Base-by-base conservation (phyloP, 2,113 vertebrate genomes). In the Toxostoma redivivum region DNA sequence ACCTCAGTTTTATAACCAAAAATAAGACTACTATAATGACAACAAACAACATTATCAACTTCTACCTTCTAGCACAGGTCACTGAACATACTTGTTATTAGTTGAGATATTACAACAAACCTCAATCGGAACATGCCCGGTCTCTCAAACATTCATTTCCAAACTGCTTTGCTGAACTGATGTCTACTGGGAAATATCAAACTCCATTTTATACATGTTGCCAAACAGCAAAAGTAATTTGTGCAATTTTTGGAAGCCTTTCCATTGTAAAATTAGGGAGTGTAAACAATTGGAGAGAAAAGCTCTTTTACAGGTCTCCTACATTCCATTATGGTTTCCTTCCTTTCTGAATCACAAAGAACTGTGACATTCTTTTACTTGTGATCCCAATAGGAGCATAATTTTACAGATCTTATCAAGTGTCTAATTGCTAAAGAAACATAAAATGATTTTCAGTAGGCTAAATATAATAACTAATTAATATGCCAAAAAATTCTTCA, bases 91-190 rank as follows among this genome's bases (percentile, higher is more conserved):
- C 5, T 42, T 53, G 19, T n/a, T 69, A 50, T 12, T 77, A 61
- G 30, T 5, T 45, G 42, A 80, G 53, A 31, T 31, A 38, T 47
- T 23, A 70, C 10, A 90, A 23, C 16, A 88, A 92, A 81, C 45
- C 2, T 6, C n/a, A 53, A 90, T 47, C 0, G 1, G 23, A 62
- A 74, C 20, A 57, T 2, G 13, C 35, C 35, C 1, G 0, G 24
- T 60, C 51, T 51, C 65, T 67, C 47, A 54, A 82, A 71, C 4
- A 11, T 10, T 71, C 21, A 37, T 57, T 89, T 78, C 60, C 40
- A 40, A 83, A 72, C 15, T 51, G 30, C 23, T 87, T 44, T 81
- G 61, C n/a, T 86, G 58, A 84, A 67, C 15, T 69, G 15, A 37
- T 53, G 56, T 13, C 53, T 71, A 64, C n/a, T 48, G 45, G 45